phyloP scores from a whole-genome alignment of 2,888 invertebrate species.

The Agriopis leucophaearia region DNA sequence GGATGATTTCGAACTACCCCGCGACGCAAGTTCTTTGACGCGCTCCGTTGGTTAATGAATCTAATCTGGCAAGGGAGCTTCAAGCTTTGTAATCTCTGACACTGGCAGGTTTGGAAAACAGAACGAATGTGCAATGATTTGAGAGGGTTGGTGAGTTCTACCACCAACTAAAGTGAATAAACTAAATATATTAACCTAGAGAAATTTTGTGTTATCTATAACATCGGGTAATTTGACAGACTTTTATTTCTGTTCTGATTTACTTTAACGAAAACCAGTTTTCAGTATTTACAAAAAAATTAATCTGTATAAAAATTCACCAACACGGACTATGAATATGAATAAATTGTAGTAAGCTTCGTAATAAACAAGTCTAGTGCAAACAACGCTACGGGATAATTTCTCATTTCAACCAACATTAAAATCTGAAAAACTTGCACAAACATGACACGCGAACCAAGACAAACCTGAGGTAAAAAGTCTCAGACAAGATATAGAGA shows the following conservation, averaged over 20 bases:
- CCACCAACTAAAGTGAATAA: no score
- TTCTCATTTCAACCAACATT: background rate
- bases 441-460: constrained; percentile 16
- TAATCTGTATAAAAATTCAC: no score
- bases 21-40: constrained; percentile 37
- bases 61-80: constrained; percentile 37
- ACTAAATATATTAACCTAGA: no score
- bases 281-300: no score
- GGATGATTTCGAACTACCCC: constrained; percentile 37
- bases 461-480: constrained; percentile 34
- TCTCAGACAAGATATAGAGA: constrained; percentile 35
- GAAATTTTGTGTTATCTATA: no score
- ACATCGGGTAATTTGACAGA: no score
- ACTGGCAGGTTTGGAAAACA: constrained; percentile 27
- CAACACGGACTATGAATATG: background rate
- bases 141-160: background rate
- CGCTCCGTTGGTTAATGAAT: constrained; percentile 36
- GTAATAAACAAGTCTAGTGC: background rate
- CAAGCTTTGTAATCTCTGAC: constrained; percentile 30
- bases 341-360: background rate
- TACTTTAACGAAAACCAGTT: no score
- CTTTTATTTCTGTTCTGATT: no score
- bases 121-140: constrained; percentile 13
- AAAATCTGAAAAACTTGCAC: constrained; percentile 1
- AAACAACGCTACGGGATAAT: background rate